A percentile compares a stretch with the other conserved stretches of the same genome.
Conservation (phyloP, 1,140 invertebrate genomes). For the Artemia franciscana region DNA sequence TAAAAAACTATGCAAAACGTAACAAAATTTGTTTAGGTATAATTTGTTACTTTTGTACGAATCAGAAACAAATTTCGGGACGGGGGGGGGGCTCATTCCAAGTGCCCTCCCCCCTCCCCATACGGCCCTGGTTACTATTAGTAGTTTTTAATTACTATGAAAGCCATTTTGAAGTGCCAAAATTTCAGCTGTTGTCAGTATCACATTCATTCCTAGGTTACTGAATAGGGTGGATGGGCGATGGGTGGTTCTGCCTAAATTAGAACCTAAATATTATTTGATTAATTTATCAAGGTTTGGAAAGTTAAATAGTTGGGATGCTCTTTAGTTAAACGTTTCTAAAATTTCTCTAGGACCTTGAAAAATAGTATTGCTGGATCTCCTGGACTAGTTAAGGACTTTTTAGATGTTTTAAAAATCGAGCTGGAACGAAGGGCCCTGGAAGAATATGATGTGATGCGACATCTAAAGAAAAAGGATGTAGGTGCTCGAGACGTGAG, state of each 20-base stretch:
- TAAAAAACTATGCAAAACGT: too few species aligned
- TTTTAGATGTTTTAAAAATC: constrained; percentile 49
- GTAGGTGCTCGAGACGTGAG: constrained; percentile 17
- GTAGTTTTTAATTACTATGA: too few species aligned
- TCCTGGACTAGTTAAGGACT: constrained; percentile 48
- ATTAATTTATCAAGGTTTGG: constrained; percentile 2
- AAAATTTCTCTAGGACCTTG: constrained; percentile 38
- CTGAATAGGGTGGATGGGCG: neutral
- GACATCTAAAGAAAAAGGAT: constrained; percentile 39
- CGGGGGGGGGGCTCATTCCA: too few species aligned
- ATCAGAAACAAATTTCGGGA: too few species aligned
- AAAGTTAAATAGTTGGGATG: neutral
- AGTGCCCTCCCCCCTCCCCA: too few species aligned
- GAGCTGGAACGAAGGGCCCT: constrained; percentile 34
- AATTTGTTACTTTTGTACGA: too few species aligned
- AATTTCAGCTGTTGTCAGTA: too few species aligned
- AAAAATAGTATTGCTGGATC: constrained; percentile 62
- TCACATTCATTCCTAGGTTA: neutral
- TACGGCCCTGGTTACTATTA: too few species aligned
- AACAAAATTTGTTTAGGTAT: too few species aligned
- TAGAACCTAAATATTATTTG: neutral
- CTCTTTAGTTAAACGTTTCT: too few species aligned
- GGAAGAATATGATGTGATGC: constrained; percentile 45
- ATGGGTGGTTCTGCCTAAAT: neutral
- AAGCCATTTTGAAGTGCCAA: too few species aligned